phyloP scores from a whole-genome alignment of 2,888 invertebrate species.

The Eristalis arbustorum region DNA sequence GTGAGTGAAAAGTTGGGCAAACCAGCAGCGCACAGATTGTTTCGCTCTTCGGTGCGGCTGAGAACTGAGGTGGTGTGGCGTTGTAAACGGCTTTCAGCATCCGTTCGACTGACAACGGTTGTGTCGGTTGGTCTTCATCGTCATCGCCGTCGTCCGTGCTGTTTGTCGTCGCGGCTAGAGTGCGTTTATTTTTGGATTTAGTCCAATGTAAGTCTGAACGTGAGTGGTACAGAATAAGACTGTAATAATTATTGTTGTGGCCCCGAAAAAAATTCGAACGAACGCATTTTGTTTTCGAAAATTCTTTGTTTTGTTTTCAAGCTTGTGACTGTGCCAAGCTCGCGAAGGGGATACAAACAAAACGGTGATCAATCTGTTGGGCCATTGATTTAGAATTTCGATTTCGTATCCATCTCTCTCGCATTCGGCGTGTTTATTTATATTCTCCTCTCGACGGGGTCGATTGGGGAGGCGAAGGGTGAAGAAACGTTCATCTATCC shows the following conservation, averaged over 20 bases:
- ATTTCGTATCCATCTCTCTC: constrained; percentile 49
- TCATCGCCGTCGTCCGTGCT: neutral
- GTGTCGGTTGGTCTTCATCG: constrained; percentile 16
- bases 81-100: neutral
- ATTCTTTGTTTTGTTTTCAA: too few species aligned
- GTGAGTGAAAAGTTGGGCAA: neutral
- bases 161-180: neutral
- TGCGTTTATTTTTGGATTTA: constrained; percentile 65
- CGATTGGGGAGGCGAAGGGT: neutral
- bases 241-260: constrained; percentile 50
- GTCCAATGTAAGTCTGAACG: constrained; percentile 43
- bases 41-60: too few species aligned
- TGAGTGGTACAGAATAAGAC: constrained; percentile 47
- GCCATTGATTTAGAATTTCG: constrained; percentile 60
- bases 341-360: neutral
- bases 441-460: constrained; percentile 44
- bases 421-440: constrained; percentile 55
- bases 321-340: neutral
- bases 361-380: constrained; percentile 50
- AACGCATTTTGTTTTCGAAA: constrained; percentile 9
- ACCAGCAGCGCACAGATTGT: neutral
- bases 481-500: neutral
- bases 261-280: neutral
- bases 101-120: constrained; percentile 9
- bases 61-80: too few species aligned